Base-by-base conservation (phyloP, 2,797 vertebrate genomes). In the Microcaecilia unicolor region DNA sequence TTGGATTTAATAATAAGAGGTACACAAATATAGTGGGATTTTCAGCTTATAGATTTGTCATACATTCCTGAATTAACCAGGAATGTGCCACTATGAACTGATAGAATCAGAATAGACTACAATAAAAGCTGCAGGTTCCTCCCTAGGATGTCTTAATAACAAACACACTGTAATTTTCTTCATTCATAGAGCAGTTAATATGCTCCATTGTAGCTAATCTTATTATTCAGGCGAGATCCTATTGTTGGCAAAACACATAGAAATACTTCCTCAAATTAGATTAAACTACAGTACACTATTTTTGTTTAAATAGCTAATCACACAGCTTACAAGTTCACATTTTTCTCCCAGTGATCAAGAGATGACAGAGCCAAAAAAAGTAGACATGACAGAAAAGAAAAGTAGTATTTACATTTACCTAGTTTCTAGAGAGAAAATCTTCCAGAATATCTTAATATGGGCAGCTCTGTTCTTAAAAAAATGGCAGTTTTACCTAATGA, bases 401-500 rank as follows among this genome's bases (percentile, higher is more conserved):
- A 22, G 21, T 22, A 10, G 18, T 22, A 10, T 2, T 5, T 37
- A 20, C 9, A 25, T 14, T n/a, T n/a, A n/a, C n/a, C n/a, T n/a
- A n/a, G n/a, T n/a, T n/a, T n/a, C n/a, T 11, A 41, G 31, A n/a
- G n/a, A n/a, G n/a, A 28, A 41, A 13, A 11, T 18, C 44, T 41
- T 25, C 12, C 32, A 9, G 24, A 34, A 15, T 28, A 26, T 7
- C 17, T 17, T 28, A 38, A 44, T 2, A 4, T n/a, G 13, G 20
- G 13, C 17, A 3, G 11, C 22, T 35, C 31, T 4, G n/a, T n/a
- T n/a, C 30, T 34, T 2, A 6, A 9, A 34, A 27, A 12, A 27
- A 3, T 21, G 5, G 1, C 8, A 6, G 9, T 10, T 22, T 1
- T 19, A 24, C 3, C 18, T 28, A 6, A 4, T 28, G 4, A 28